phyloP scores from a whole-genome alignment of 2,888 invertebrate genomes.

The Camptogramma bilineatum region DNA sequence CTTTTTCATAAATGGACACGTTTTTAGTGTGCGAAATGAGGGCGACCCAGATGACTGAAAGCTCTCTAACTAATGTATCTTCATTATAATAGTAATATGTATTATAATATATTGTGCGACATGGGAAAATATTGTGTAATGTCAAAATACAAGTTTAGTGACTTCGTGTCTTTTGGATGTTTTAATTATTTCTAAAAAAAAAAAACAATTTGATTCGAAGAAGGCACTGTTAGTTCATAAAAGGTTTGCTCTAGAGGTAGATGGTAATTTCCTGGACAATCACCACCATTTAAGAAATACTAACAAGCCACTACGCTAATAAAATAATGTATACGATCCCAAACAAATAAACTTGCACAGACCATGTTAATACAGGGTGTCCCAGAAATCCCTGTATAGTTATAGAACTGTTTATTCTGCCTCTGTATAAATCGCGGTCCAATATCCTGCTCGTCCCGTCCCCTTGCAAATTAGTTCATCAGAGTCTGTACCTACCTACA shows the following conservation, averaged over 20 bases:
- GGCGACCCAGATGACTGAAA: too few relatives aligned
- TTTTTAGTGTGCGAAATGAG: too few relatives aligned
- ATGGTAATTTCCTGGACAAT: not conserved
- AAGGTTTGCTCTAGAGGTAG: not conserved
- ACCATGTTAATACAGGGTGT: conserved; percentile 24
- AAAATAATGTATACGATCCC: conserved; percentile 31
- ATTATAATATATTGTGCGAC: too few relatives aligned
- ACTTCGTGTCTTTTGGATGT: too few relatives aligned
- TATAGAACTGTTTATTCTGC: conserved; percentile 34
- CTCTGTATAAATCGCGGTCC: conserved; percentile 31
- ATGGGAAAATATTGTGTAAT: too few relatives aligned
- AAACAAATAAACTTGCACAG: conserved; percentile 21
- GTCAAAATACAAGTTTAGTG: too few relatives aligned
- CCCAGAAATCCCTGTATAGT: conserved; percentile 22
- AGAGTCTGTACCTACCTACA: conserved; percentile 26
- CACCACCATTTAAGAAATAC: not conserved
- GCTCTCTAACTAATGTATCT: too few relatives aligned
- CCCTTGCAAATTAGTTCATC: conserved; percentile 44
- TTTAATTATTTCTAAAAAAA: too few relatives aligned
- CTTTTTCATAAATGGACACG: too few relatives aligned
- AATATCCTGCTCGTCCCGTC: conserved; percentile 40
- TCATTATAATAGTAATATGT: too few relatives aligned
- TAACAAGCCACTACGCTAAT: conserved; percentile 7
- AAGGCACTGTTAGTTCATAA: too few relatives aligned
- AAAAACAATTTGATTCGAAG: too few relatives aligned